These are phyloP conservation scores for Talpa occidentalis DNA, from an alignment of 2,113 vertebrate species.

Conservation along the genomic window DNA sequence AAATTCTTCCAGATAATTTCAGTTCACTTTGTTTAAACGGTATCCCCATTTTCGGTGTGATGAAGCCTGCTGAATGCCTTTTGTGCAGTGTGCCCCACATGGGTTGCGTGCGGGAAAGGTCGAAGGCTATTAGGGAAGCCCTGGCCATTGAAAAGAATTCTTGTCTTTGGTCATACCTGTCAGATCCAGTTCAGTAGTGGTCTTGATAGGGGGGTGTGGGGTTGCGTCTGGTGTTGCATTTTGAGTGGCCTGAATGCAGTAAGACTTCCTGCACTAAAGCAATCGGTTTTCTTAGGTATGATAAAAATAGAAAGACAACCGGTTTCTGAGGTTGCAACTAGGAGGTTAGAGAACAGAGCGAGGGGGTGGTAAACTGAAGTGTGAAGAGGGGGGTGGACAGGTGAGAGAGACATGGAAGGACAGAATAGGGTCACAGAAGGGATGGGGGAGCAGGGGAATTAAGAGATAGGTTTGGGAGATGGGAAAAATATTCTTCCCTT, in stretches of 20 bases:
- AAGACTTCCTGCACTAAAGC: conserved; percentile 61
- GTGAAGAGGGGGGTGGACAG: conserved; percentile 82
- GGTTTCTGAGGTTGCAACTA: conserved; percentile 76
- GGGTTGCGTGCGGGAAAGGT: neutral
- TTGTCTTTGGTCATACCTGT: neutral
- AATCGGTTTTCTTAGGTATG: conserved; percentile 72
- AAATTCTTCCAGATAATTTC: conserved; percentile 16
- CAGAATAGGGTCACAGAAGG: conserved; percentile 80
- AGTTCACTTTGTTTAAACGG: neutral
- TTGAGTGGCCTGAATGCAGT: conserved; percentile 62
- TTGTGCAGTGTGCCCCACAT: neutral
- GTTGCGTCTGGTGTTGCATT: conserved; percentile 30
- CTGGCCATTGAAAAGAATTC: neutral
- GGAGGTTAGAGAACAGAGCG: conserved; percentile 76
- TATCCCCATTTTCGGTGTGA: neutral
- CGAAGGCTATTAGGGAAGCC: neutral
- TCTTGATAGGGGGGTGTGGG: conserved; percentile 4
- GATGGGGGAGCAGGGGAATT: conserved; percentile 57
- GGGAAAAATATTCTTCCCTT: conserved; percentile 33
- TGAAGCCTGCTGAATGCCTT: neutral
- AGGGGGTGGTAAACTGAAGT: conserved; percentile 75
- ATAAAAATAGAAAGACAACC: conserved; percentile 79
- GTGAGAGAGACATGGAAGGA: conserved; percentile 75
- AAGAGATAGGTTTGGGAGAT: conserved; percentile 45
- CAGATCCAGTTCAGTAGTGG: neutral